Percentiles rank a stretch among this genome's conserved stretches.
Conservation (phyloP, 1,140 invertebrate species). For the Rhagoletis pomonella region DNA sequence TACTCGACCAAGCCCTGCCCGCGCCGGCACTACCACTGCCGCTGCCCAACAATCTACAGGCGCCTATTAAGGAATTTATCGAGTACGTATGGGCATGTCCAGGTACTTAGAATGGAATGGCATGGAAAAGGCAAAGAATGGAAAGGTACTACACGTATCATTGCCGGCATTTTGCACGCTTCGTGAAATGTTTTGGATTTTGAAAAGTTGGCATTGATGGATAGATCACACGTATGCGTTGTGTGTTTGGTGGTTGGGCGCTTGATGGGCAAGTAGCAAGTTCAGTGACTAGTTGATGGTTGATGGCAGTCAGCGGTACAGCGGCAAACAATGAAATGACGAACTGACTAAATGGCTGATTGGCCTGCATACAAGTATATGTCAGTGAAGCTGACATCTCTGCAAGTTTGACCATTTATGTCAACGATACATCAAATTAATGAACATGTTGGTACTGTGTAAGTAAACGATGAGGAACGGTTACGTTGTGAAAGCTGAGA, state of each 20-base stretch:
- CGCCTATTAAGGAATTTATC: constrained; percentile 48
- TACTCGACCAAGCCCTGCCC: neutral
- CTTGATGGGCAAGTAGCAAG: constrained; percentile 37
- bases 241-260: neutral
- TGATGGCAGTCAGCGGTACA: neutral
- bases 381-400: neutral
- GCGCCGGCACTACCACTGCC: neutral
- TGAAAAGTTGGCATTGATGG: constrained; percentile 46
- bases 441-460: constrained; percentile 49
- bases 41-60: neutral
- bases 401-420: constrained; percentile 42
- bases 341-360: constrained; percentile 1
- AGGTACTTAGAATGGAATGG: constrained; percentile 40
- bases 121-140: neutral
- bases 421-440: constrained; percentile 50
- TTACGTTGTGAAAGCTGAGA: neutral
- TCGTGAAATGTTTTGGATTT: constrained; percentile 23
- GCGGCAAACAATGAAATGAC: neutral
- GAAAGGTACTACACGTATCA: neutral
- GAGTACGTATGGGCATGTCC: constrained; percentile 1
- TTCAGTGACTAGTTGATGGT: constrained; percentile 22
- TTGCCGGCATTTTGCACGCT: constrained; percentile 31
- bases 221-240: constrained; percentile 46
- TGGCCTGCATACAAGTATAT: neutral
- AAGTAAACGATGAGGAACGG: constrained; percentile 20